phyloP scores from a whole-genome alignment of 2,797 vertebrate species.

The Anguilla marmorata region DNA sequence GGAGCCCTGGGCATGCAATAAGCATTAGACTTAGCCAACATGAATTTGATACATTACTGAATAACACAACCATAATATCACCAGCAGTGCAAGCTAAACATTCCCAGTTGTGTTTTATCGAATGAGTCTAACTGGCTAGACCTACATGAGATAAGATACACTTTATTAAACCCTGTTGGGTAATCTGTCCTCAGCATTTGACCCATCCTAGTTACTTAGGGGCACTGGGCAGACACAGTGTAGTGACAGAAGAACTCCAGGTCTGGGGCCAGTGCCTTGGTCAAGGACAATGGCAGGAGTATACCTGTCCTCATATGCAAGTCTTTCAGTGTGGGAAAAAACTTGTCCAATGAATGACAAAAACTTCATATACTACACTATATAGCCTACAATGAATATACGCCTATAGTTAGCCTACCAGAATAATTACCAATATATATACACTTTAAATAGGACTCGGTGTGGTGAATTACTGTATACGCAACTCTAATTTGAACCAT shows the following conservation, averaged over 20 bases:
- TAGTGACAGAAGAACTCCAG: too few relatives aligned
- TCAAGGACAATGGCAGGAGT: too few relatives aligned
- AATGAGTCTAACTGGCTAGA: neutral
- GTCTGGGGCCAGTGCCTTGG: too few relatives aligned
- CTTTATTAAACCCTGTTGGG: too few relatives aligned
- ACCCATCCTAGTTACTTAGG: too few relatives aligned
- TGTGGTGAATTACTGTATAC: neutral
- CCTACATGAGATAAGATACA: too few relatives aligned
- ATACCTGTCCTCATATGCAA: too few relatives aligned
- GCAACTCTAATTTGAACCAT: neutral
- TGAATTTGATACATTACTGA: neutral
- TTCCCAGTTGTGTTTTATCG: neutral
- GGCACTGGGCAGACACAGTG: too few relatives aligned
- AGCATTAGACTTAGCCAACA: neutral
- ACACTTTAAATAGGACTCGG: neutral
- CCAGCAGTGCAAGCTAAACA: neutral
- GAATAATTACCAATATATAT: neutral
- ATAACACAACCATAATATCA: neutral
- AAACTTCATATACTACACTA: neutral
- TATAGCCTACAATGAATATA: neutral
- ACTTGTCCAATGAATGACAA: neutral
- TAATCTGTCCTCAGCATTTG: too few relatives aligned
- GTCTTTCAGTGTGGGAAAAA: too few relatives aligned
- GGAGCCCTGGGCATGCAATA: neutral
- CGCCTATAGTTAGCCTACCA: neutral